Base-by-base conservation (phyloP, 2,797 vertebrate species). In the Molossus alvarezi region DNA sequence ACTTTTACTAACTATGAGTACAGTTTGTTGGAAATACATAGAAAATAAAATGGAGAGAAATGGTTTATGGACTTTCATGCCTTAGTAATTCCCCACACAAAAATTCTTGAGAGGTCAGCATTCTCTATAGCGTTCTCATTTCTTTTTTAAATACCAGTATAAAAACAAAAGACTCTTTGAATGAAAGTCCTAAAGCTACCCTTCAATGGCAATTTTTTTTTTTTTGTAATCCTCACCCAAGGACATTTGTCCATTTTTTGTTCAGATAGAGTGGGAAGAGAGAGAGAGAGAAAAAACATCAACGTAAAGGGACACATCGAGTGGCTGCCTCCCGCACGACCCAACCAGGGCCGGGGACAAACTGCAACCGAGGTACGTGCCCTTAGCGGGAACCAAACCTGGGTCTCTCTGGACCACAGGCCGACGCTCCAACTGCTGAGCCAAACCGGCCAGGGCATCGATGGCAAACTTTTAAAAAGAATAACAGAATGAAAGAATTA, bases 31-130 rank as follows among this genome's bases (percentile, higher is more conserved):
- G 75, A 96, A 92, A 93, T 60, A 67, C 3, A 75, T 0, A 0
- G n/a, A 97, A 92, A 96, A 91, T 51, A 75, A 97, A 91, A 2
- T 72, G 67, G 58, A 97, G 48, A 55, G 88, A 97, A 95, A 83
- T 14, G 33, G 33, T 88, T 94, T 94, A 75, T 69, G 75, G 29
- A 60, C 23, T 67, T 92, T 20, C 17, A 55, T 90, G 67, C 62
- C 77, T 88, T 73, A 6, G 0, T 71, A 90, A 93, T 76, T 65
- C 64, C 96, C 97, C 93, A 95, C 97, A 69, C 94, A 97, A 80
- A 97, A 79, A 98, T 97, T 98, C 97, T 75, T 95, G 92, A 55
- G 88, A 94, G 94, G 96, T 91, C 97, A 98, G 84, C 93, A 81
- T 96, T 97, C 88, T 92, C 76, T 53, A 72, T 14, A 95, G 79